phyloP scores from a whole-genome alignment of 2,888 invertebrate genomes.

The Steromphala cineraria region DNA sequence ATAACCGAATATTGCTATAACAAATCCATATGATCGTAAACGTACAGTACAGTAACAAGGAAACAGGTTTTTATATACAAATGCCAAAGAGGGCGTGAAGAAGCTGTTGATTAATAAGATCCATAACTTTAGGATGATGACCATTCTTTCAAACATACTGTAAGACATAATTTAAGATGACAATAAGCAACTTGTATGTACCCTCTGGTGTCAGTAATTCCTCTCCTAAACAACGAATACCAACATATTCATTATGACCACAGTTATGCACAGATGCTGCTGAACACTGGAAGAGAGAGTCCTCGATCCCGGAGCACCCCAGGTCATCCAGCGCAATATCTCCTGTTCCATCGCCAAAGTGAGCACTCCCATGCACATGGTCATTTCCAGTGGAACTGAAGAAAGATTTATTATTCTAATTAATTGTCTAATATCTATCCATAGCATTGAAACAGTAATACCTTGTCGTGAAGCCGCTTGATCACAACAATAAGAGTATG shows the following conservation, averaged over 20 bases:
- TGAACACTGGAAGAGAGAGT: neutral
- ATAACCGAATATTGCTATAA: too few species aligned
- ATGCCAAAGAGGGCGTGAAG: too few species aligned
- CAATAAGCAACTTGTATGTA: neutral
- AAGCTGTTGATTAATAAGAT: too few species aligned
- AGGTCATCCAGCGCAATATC: neutral
- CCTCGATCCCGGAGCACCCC: neutral
- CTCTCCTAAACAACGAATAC: neutral
- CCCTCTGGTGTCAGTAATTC: conserved; percentile 10
- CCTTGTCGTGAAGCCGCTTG: too few species aligned
- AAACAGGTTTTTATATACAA: too few species aligned
- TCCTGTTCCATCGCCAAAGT: neutral
- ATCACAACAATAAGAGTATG: too few species aligned
- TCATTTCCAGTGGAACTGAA: neutral
- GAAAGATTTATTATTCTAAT: neutral
- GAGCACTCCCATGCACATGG: neutral
- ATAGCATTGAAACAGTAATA: too few species aligned
- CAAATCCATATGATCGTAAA: too few species aligned
- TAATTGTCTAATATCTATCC: too few species aligned
- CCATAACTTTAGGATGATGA: too few species aligned
- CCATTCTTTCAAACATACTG: too few species aligned
- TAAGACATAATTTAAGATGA: neutral
- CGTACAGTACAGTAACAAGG: too few species aligned
- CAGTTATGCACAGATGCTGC: neutral
- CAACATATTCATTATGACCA: neutral